Evolutionary conservation across 2,113 vertebrate genomes (phyloP), one percentile per base, ranked within the genome.

Genomic region (Pseudorasbora parva): DNA sequence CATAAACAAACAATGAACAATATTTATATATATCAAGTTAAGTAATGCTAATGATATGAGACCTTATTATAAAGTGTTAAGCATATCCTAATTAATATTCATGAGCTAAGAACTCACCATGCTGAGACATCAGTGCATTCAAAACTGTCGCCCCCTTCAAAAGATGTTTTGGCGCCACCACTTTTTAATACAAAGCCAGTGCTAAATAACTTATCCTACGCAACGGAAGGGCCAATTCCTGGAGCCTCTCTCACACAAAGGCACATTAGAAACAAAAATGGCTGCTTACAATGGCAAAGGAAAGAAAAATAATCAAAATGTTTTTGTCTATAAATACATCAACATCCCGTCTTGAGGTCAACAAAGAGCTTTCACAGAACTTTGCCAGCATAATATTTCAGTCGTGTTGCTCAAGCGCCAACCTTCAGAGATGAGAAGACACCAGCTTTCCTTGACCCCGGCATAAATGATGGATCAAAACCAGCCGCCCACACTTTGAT

Each of bases 401-500:
- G 79, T 56, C 25, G 19, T 62, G 25, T 14, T 64, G 15, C 76
- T 78, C 23, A 11, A 60, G 76, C 73, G 11, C 19, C 74, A 81
- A 37, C 69, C n/a, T 51, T 27, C 43, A 15, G 45, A 57, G 23
- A 57, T 43, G 9, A 69, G 21, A 49, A 69, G 51, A 71, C 60
- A 68, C 7, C 41, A 6, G 41, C 15, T 78, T 15, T 54, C 66
- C 54, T 60, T 56, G 83, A 84, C 83, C 75, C 45, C 54, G 8
- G n/a, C 27, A 73, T 80, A 72, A 84, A 84, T 73, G 66, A 79
- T 79, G 66, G 76, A 84, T 73, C 62, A 84, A 74, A 74, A 69
- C 12, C 47, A 56, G 47, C 7, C 66, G 45, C 51, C 75, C 37
- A 76, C 75, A 89, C 90, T 89, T 84, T 87, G 90, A 91, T 93